Evolutionary conservation across 2,888 invertebrate species (phyloP), one percentile per base, ranked within the genome.

Genomic region (Sarcophaga rosellei): DNA sequence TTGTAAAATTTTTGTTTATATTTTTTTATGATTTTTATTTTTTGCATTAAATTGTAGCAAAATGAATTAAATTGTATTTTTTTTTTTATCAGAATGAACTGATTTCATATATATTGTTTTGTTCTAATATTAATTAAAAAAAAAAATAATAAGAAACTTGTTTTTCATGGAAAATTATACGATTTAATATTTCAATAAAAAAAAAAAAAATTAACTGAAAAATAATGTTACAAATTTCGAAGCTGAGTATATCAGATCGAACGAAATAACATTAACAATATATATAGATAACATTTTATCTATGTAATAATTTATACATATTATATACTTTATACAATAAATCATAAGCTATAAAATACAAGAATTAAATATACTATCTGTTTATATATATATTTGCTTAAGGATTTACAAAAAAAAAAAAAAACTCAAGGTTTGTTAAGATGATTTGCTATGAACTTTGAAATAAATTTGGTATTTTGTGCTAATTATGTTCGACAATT

Each of bases 241-340:
- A 81, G 47, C 62, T 65, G 12, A 76, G 47, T 80, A 84, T 59
- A 66, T 88, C 88, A 86, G 82, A 89, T 86, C 86, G 80, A 87
- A 87, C 35, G 35, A 84, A 88, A 88, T 87, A 89, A 88, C 85
- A 89, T 89, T 85, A 88, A 83, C 79, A 84, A 53, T 63, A 80
- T 63, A 85, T 85, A 66, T 87, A 82, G 82, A 86, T 84, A 87
- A 84, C 79, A 78, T 76, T 83, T 83, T 88, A 83, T 88, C 87
- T 85, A 81, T 86, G 68, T 85, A 87, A 83, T 87, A 83, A 88
- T 86, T 88, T 88, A 88, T 88, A 87, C 86, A 88, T 88, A 88
- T 85, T 84, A 85, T 82, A 85, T 85, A 87, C 84, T 87, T 84
- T 87, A 87, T 84, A 87, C 85, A 85, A 82, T 85, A 86, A 75